Percentiles rank a stretch among this genome's conserved stretches.
These are phyloP conservation scores for Heliconius himera DNA, from an alignment of 1,140 invertebrate genomes.

Conservation along the genomic window DNA sequence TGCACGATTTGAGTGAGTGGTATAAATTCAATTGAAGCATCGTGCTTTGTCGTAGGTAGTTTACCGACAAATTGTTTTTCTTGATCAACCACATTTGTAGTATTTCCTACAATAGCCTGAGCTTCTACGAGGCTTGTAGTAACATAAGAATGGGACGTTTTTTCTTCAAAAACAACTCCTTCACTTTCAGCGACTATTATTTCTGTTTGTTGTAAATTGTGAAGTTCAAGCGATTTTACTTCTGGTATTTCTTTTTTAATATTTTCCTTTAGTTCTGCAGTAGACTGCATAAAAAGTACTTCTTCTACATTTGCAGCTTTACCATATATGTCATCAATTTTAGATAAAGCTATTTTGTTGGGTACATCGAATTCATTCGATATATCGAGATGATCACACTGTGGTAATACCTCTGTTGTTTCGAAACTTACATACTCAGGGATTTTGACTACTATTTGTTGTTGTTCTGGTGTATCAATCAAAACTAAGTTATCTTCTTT, in stretches of 20 bases:
- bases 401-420: conserved; percentile 60
- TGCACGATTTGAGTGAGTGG: conserved; percentile 53
- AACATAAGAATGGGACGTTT: conserved; percentile 38
- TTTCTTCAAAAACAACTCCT: conserved; percentile 40
- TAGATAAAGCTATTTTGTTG: conserved; percentile 51
- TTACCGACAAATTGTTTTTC: conserved; percentile 51
- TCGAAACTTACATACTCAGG: conserved; percentile 52
- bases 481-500: conserved; percentile 52
- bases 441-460: conserved; percentile 53
- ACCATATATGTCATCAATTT: conserved; percentile 66
- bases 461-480: conserved; percentile 51
- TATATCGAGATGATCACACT: conserved; percentile 60
- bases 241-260: conserved; percentile 43
- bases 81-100: conserved; percentile 57
- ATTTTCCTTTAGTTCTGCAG: conserved; percentile 49
- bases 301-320: conserved; percentile 67
- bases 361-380: conserved; percentile 41
- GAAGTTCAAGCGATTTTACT: conserved; percentile 46
- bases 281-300: conserved; percentile 51
- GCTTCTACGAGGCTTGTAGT: conserved; percentile 49
- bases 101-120: conserved; percentile 59
- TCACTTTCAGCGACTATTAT: conserved; percentile 64
- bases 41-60: conserved; percentile 37
- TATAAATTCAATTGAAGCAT: conserved; percentile 51
- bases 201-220: conserved; percentile 62